Base-by-base conservation (phyloP, 1,140 invertebrate species). In the Microplitis demolitor region DNA sequence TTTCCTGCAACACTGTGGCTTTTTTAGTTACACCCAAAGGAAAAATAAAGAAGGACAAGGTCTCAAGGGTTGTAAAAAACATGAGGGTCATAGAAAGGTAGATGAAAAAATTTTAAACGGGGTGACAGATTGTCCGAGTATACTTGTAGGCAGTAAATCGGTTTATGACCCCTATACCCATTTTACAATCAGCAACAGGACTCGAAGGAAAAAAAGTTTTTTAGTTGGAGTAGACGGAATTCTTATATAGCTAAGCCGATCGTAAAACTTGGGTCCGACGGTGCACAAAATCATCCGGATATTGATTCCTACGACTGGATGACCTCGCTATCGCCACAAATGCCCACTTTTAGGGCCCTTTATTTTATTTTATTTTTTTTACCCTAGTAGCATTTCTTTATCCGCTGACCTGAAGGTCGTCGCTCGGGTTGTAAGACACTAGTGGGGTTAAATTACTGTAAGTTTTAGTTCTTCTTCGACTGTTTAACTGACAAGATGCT, bases 1-100 rank as follows among this genome's bases (percentile, higher is more conserved):
- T 77, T 87, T 87, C 85, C 85, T 85, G 80, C 80, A 86, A 86
- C 79, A 85, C 78, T 79, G 80, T 73, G 82, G 83, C 80, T 79
- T 78, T 82, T 80, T 78, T 74, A 66, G 70, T 78, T 69, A 76
- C 76, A 45, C 76, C 72, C 75, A 73, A 66, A 66, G 63, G 62
- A 53, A 60, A 51, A 70, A 68, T 39, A 53, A 31, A 16, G 34
- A 66, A 61, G 67, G 72, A 71, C 61, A 58, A 66, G 73, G 63
- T 75, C 74, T 75, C 70, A 75, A 75, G 74, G 74, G 74, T 75
- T 75, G 74, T 75, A 69, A 75, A 72, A 66, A 50, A 16, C 34
- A 53, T 11, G 31, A 56, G 51, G 51, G 50, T 54, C 66, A 54
- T 4, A 16, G 31, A 50, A 24, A 66, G 34, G 37, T 50, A 11